A percentile compares a stretch with the other conserved stretches of the same genome.
These are phyloP conservation scores for Leptopterna dolabrata DNA, from an alignment of 2,888 invertebrate genomes.

Conservation along the genomic window DNA sequence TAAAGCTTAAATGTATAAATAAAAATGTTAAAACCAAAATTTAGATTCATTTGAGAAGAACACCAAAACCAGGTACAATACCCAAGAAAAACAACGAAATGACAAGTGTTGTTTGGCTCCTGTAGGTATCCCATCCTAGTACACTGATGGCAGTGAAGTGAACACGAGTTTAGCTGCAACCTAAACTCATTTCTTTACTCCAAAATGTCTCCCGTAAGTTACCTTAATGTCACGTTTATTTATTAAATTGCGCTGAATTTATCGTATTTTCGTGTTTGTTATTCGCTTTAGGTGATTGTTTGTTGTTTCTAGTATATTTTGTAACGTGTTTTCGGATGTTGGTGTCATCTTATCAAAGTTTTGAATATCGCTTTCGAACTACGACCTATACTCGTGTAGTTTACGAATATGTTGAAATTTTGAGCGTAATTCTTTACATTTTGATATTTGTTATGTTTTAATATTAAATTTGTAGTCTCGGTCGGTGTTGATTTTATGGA, in stretches of 20 bases:
- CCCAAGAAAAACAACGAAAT: background rate
- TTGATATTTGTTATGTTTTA: background rate
- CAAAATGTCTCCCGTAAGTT: conserved; percentile 60
- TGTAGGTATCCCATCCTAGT: background rate
- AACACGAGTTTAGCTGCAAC: background rate
- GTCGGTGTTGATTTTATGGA: background rate
- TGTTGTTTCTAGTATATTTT: background rate
- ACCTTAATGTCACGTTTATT: background rate
- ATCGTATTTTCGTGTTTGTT: background rate
- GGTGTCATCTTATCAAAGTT: background rate
- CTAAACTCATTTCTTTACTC: conserved; percentile 38
- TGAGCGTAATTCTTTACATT: background rate
- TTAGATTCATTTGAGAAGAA: too few species aligned
- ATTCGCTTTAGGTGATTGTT: background rate
- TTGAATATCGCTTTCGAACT: background rate
- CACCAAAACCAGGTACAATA: too few species aligned
- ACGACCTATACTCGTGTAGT: background rate
- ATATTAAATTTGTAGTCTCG: background rate
- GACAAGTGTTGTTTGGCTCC: background rate
- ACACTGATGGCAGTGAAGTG: background rate
- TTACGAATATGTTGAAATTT: background rate
- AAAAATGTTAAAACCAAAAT: too few species aligned
- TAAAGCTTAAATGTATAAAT: too few species aligned
- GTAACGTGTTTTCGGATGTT: background rate
- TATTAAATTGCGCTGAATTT: conserved; percentile 1